Conservation (phyloP, 2,797 vertebrate species). For the Octomys mimax region DNA sequence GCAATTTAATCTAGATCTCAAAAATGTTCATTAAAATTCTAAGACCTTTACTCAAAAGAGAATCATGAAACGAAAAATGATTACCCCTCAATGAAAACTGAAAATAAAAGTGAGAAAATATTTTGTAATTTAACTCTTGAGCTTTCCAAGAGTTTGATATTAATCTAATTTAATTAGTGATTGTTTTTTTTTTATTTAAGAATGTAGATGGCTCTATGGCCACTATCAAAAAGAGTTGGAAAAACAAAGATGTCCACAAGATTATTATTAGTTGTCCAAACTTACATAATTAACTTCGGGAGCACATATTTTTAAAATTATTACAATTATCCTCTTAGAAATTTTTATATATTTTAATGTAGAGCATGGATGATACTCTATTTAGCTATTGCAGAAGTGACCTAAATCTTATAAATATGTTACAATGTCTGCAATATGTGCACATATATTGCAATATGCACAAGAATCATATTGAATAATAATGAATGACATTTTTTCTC, state of each 20-base stretch:
- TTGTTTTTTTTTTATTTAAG: slow-evolving; percentile 24
- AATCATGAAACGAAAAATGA: neutral
- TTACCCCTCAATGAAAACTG: neutral
- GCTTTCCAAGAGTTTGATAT: neutral
- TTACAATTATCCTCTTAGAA: neutral
- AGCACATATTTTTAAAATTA: neutral
- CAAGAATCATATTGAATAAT: neutral
- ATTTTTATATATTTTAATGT: neutral
- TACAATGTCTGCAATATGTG: neutral
- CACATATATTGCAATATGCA: neutral
- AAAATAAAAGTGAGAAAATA: slow-evolving; percentile 29
- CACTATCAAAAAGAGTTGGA: neutral
- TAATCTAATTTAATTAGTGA: neutral
- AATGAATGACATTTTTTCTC: neutral
- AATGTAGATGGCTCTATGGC: neutral
- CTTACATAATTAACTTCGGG: neutral
- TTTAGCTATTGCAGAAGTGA: neutral
- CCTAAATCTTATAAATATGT: neutral
- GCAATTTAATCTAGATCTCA: slow-evolving; percentile 30
- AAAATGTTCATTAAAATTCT: slow-evolving; percentile 49
- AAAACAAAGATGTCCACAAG: neutral
- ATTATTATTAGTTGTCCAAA: neutral
- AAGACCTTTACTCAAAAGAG: neutral
- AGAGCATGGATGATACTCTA: neutral
- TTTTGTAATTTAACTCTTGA: slow-evolving; percentile 13